Base-by-base conservation (phyloP, 2,797 vertebrate genomes). In the Novumbra hubbsi region DNA sequence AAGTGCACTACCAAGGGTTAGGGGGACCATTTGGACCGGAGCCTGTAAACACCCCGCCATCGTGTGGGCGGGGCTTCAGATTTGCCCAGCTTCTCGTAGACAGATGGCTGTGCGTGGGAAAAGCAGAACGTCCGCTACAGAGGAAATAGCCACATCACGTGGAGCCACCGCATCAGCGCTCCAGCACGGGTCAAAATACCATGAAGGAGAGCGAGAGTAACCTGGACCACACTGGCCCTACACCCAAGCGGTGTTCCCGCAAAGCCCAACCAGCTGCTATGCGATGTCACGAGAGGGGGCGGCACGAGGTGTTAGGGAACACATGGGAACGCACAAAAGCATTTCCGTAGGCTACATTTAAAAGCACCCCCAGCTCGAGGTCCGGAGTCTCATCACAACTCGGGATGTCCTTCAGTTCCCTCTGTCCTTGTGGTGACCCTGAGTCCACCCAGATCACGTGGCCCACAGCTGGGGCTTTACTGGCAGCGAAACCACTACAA, bases 141-240 rank as follows among this genome's bases (percentile, higher is more conserved):
- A 91, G 82, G 82, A 76, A 80, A 80, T 81, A 77, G 86, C 82
- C 78, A 88, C 88, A 88, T 88, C 84, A 85, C 85, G 90, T 84
- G 89, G 83, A 85, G 88, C 92, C 90, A 89, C 90, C 91, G 90
- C 83, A 85, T 88, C 55, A 24, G n/a, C 9, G n/a, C 55, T 24
- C n/a, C 21, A 45, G 79, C 79, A 71, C 84, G 85, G 88, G 75
- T 79, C 60, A 9, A 6, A 8, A n/a, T 16, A 21, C 34, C 60
- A 66, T 17, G 41, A 14, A 48, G 21, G 55, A 12, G 48, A 45
- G 38, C 21, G 67, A 41, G 67, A 7, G 27, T 55, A 2, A 19
- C 4, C 30, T 67, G 70, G 38, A 27, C 67, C 17, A 66, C 7
- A 24, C 27, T 74, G 70, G 50, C 49, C 62, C 41, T 24, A 41